Conservation (phyloP, 2,888 invertebrate species). For the Dryococelus australis region DNA sequence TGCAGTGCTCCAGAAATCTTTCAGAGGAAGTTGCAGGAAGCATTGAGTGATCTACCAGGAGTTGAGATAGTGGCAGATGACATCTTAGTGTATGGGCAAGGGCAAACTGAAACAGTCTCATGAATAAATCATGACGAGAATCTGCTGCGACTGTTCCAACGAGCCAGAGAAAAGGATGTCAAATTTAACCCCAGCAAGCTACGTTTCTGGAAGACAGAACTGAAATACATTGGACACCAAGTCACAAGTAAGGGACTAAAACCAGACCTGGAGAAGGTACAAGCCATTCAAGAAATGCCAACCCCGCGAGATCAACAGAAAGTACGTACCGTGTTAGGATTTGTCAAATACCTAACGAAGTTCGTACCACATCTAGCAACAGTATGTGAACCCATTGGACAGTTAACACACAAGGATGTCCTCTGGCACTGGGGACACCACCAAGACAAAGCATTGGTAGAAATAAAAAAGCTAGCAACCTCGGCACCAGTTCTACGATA, state of each 20-base stretch:
- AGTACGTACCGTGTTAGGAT: not conserved
- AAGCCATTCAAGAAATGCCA: not conserved
- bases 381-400: not conserved
- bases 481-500: not conserved
- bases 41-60: not conserved
- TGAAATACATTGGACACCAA: not conserved
- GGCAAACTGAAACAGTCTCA: not conserved
- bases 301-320: not conserved
- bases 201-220: not conserved
- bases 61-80: conserved; percentile 20
- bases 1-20: not conserved
- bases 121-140: not conserved
- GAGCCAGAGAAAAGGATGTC: not conserved
- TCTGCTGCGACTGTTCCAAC: not conserved
- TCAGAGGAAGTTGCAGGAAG: not conserved
- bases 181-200: not conserved
- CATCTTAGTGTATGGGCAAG: not conserved
- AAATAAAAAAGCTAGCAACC: not conserved
- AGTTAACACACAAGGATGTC: not conserved
- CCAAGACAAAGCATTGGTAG: not conserved
- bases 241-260: not conserved
- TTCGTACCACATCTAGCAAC: no score
- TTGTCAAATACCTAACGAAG: not conserved
- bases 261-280: not conserved
- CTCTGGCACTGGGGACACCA: not conserved